Conservation (phyloP, 2,113 vertebrate genomes). For the Leucoraja erinaceus region DNA sequence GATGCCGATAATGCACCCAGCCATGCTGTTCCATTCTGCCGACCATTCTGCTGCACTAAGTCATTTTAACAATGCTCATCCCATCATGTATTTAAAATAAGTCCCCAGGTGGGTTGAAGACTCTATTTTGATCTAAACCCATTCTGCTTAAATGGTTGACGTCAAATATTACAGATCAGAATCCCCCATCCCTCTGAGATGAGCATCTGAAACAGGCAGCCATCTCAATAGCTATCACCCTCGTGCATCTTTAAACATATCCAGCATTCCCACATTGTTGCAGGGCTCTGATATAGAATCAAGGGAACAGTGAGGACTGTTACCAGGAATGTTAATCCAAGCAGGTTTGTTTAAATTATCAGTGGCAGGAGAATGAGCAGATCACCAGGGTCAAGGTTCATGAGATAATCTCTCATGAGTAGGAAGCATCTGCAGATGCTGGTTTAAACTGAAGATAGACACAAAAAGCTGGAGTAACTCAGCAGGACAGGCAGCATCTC, state of each 20-base stretch:
- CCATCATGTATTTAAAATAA: neutral
- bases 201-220: neutral
- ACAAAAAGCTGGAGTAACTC: too few relatives aligned
- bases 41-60: neutral
- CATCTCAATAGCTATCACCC: neutral
- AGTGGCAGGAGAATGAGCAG: too few relatives aligned
- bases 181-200: neutral
- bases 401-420: neutral
- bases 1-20: neutral
- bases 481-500: too few relatives aligned
- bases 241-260: neutral
- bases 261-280: neutral
- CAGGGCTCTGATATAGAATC: neutral
- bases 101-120: neutral
- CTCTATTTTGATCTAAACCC: neutral
- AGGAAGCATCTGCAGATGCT: too few relatives aligned
- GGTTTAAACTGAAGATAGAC: too few relatives aligned
- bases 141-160: neutral
- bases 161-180: neutral
- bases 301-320: neutral
- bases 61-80: slow-evolving; percentile 1
- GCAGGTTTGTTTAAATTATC: too few relatives aligned
- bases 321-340: neutral
- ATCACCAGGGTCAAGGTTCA: too few relatives aligned
- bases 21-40: neutral